These are phyloP conservation scores for Zosterops pallidus DNA, from an alignment of 2,113 vertebrate species.

Conservation along the genomic window DNA sequence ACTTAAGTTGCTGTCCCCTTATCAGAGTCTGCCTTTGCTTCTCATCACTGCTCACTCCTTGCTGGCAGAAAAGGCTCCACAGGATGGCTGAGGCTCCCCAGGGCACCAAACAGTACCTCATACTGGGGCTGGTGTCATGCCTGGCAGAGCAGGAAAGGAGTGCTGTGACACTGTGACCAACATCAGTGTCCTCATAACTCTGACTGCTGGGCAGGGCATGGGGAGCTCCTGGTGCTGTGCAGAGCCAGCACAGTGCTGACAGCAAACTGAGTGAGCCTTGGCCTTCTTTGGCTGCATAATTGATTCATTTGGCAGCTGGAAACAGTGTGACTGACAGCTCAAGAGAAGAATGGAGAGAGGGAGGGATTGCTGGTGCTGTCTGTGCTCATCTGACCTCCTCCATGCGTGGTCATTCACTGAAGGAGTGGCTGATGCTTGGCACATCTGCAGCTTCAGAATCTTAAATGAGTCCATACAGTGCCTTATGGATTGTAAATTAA, in stretches of 20 bases:
- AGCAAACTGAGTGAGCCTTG: not conserved
- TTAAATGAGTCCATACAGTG: not conserved
- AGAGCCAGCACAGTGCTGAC: fast-evolving
- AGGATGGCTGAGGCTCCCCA: too few relatives aligned
- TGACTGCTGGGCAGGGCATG: not conserved
- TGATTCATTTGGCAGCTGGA: not conserved
- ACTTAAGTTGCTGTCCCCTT: too few relatives aligned
- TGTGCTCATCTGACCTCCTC: not conserved
- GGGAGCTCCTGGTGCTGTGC: not conserved
- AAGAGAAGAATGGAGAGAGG: not conserved
- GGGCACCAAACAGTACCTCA: too few relatives aligned
- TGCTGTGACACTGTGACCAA: too few relatives aligned
- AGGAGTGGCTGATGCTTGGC: not conserved
- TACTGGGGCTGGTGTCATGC: too few relatives aligned
- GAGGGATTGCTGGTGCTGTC: not conserved
- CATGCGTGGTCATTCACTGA: fast-evolving
- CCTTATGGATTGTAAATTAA: not conserved
- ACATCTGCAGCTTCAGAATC: not conserved
- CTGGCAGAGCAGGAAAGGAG: too few relatives aligned
- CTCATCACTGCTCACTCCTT: too few relatives aligned
- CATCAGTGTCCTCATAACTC: not conserved
- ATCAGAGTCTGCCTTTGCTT: too few relatives aligned
- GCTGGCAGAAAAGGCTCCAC: too few relatives aligned
- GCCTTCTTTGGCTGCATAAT: not conserved
- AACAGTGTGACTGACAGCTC: not conserved